phyloP scores from a whole-genome alignment of 2,113 vertebrate species.

The Nannospalax galili region DNA sequence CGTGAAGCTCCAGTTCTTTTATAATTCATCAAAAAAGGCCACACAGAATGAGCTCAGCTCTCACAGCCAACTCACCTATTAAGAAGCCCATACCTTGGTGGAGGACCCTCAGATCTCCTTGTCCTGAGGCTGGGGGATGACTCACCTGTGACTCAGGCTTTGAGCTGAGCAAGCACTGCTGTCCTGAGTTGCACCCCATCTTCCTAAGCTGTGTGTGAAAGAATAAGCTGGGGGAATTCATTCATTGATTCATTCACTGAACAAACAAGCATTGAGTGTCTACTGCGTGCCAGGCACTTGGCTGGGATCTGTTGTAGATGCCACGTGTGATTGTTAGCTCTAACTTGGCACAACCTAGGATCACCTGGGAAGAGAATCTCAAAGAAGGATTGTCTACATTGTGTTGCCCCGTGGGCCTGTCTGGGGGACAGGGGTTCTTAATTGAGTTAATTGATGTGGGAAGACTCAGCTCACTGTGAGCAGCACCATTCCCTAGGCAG shows the following conservation, averaged over 20 bases:
- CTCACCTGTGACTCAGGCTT: background rate
- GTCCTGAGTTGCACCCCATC: background rate
- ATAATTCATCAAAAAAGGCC: constrained; percentile 83
- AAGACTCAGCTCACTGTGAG: background rate
- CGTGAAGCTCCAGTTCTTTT: constrained; percentile 55
- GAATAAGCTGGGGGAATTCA: background rate
- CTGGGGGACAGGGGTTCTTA: background rate
- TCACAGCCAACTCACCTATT: background rate
- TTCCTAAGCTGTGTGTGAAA: background rate
- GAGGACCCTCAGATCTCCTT: constrained; percentile 33
- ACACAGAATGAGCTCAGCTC: constrained; percentile 58
- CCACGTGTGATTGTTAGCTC: background rate
- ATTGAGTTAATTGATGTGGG: background rate
- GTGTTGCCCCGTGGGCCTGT: no score
- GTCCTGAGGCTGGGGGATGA: background rate
- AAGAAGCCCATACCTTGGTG: background rate
- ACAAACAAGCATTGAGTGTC: background rate
- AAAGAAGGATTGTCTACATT: background rate
- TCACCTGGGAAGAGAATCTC: background rate
- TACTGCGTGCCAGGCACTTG: background rate
- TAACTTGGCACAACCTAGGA: background rate
- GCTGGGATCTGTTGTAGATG: background rate
- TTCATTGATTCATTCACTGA: background rate
- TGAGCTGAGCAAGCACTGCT: background rate
- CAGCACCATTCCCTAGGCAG: background rate